Conservation (phyloP, 2,888 invertebrate genomes). For the Acrobasis consociella region DNA sequence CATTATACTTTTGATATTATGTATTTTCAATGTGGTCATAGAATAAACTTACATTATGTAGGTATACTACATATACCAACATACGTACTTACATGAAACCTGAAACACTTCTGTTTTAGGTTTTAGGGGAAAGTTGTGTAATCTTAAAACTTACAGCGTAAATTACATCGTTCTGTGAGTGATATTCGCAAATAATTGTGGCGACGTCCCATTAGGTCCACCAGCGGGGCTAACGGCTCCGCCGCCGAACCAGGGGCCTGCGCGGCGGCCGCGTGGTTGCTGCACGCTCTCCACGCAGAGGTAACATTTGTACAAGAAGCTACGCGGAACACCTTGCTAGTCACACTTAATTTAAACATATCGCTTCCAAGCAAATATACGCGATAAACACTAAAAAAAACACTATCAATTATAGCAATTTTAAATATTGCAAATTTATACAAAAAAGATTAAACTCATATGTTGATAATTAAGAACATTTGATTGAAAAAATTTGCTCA, state of each 20-base stretch:
- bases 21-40: too few relatives aligned
- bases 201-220: conserved; percentile 92
- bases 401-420: background rate
- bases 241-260: conserved; percentile 14
- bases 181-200: conserved; percentile 98
- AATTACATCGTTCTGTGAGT: conserved; percentile 97
- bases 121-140: too few relatives aligned
- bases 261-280: conserved; percentile 23
- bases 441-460: too few relatives aligned
- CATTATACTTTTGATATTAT: too few relatives aligned
- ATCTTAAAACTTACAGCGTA: conserved; percentile 90
- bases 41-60: too few relatives aligned
- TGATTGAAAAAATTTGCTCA: too few relatives aligned
- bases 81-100: too few relatives aligned
- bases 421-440: too few relatives aligned
- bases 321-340: background rate
- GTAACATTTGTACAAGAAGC: background rate
- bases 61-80: too few relatives aligned
- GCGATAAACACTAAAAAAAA: background rate
- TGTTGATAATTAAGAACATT: too few relatives aligned
- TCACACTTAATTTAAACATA: background rate
- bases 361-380: background rate
- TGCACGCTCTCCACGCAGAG: background rate
- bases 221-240: conserved; percentile 70
- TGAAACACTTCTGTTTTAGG: too few relatives aligned